These are phyloP conservation scores for Setophaga coronata DNA, from an alignment of 2,113 vertebrate genomes.

Conservation along the genomic window DNA sequence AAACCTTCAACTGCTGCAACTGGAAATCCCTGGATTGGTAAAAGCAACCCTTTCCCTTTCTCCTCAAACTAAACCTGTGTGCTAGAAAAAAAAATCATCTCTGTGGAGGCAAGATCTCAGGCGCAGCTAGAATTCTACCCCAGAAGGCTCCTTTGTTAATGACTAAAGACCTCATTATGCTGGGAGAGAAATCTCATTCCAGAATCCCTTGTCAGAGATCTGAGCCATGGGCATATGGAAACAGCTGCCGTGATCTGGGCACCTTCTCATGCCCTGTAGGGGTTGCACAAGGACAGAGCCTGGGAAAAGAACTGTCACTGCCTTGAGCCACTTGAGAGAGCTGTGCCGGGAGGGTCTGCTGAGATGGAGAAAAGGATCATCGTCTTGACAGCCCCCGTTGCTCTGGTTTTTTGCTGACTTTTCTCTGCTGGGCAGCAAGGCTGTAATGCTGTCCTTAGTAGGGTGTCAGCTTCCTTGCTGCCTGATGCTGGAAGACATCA, in stretches of 20 bases:
- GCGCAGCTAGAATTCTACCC: conserved; percentile 25
- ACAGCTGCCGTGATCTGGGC: neutral
- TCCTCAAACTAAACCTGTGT: neutral
- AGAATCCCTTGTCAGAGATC: conserved; percentile 3
- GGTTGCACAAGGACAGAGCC: neutral
- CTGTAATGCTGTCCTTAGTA: neutral
- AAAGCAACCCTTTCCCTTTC: neutral
- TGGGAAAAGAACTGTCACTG: neutral
- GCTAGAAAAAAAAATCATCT: neutral
- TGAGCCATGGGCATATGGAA: neutral
- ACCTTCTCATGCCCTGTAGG: neutral
- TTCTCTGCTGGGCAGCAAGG: neutral
- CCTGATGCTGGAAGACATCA: neutral
- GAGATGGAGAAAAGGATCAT: neutral
- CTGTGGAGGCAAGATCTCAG: conserved; percentile 27
- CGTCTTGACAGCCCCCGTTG: neutral
- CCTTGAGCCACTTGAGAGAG: neutral
- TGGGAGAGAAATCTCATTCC: conserved; percentile 1
- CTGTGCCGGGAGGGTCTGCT: accelerated
- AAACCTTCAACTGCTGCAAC: conserved; percentile 13
- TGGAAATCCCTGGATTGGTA: neutral
- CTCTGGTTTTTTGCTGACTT: neutral
- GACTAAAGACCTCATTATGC: conserved; percentile 13
- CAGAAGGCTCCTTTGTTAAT: conserved; percentile 19
- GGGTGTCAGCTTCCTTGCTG: neutral